Evolutionary conservation across 2,888 invertebrate genomes (phyloP).

Genomic region (Sialis lutaria): DNA sequence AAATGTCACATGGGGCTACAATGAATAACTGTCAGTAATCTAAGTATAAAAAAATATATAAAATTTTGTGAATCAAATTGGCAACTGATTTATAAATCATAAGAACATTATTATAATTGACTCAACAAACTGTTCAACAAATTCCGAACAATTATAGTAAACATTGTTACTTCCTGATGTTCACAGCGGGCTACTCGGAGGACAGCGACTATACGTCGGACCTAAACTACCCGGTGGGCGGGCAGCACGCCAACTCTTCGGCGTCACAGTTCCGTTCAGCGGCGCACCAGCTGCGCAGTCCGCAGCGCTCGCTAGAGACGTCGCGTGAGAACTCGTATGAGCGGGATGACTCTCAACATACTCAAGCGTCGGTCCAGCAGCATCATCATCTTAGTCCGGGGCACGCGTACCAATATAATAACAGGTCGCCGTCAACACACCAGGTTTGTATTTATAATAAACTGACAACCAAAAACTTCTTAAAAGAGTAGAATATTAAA

Average conservation of each 20-base stretch:
- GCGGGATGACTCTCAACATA: conserved; percentile 41
- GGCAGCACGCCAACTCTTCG: conserved; percentile 79
- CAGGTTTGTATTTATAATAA: background rate
- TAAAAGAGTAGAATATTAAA: too few species aligned
- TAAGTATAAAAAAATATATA: too few species aligned
- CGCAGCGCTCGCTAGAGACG: conserved; percentile 60
- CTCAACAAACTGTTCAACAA: too few species aligned
- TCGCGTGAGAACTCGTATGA: conserved; percentile 73
- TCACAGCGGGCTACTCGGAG: conserved; percentile 83
- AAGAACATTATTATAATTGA: too few species aligned
- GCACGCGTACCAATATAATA: conserved; percentile 15
- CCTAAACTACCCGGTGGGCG: conserved; percentile 73
- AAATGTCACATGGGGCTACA: too few species aligned
- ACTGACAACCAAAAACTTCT: too few species aligned
- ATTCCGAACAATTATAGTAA: too few species aligned
- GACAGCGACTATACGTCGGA: conserved; percentile 96
- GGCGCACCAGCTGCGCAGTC: conserved; percentile 62
- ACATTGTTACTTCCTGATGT: background rate
- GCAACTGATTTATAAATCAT: too few species aligned
- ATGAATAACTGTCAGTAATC: too few species aligned
- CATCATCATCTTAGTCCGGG: conserved; percentile 22
- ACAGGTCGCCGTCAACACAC: conserved; percentile 7
- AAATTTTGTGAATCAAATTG: too few species aligned
- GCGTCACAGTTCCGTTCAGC: conserved; percentile 73
- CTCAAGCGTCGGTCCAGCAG: conserved; percentile 13